Evolutionary conservation across 2,113 vertebrate genomes (phyloP).

Genomic region (Bubalus kerabau): DNA sequence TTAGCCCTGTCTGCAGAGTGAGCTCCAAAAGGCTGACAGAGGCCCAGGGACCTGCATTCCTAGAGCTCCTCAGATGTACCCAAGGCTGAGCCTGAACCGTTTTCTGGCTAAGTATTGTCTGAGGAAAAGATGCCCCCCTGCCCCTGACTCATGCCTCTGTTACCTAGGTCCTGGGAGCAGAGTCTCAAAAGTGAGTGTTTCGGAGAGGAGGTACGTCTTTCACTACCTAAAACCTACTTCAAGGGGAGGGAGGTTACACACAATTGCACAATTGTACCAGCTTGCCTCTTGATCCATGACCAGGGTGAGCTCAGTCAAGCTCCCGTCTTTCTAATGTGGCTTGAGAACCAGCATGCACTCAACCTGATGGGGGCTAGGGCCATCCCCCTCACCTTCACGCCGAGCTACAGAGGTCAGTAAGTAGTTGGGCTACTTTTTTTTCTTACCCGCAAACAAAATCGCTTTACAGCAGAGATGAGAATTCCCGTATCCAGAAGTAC

Average conservation of each 20-base stretch:
- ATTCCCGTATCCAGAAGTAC: neutral
- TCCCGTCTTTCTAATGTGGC: neutral
- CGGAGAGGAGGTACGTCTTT: neutral
- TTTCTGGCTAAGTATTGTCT: neutral
- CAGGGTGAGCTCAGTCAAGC: neutral
- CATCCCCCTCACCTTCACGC: neutral
- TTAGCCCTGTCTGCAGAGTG: neutral
- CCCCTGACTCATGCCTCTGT: rapidly evolving
- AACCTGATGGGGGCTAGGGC: neutral
- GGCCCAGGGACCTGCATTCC: neutral
- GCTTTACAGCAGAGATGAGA: neutral
- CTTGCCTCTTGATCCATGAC: neutral
- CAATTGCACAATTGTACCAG: neutral
- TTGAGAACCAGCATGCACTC: neutral
- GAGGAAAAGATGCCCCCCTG: rapidly evolving
- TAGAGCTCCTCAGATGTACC: neutral
- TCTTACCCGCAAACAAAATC: conserved; percentile 12
- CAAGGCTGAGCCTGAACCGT: neutral
- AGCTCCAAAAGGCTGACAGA: neutral
- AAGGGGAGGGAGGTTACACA: rapidly evolving
- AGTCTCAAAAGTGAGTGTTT: neutral
- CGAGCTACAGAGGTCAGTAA: neutral
- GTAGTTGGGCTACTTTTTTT: neutral
- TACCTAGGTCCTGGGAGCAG: neutral
- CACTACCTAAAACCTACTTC: neutral